Percentiles rank a stretch among this genome's conserved stretches.
Evolutionary conservation across 2,888 invertebrate species (phyloP).

Genomic region (Laothoe populi): DNA sequence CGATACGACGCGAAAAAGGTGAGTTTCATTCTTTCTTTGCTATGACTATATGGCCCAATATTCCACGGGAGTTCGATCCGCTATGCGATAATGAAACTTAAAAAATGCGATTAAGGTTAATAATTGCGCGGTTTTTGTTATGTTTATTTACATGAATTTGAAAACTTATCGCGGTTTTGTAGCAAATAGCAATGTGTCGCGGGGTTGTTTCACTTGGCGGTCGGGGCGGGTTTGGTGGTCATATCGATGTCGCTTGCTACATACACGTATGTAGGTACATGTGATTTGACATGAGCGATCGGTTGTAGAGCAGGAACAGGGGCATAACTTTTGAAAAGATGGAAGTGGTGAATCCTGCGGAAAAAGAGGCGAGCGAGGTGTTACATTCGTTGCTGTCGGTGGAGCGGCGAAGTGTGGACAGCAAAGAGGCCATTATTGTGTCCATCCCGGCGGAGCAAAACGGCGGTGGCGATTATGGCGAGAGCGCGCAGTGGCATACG

Average conservation of each 20-base stretch:
- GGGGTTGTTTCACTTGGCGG: conserved; percentile 57
- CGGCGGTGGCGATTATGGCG: conserved; percentile 77
- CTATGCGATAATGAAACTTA: conserved; percentile 86
- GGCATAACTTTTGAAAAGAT: conserved; percentile 83
- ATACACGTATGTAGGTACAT: conserved; percentile 81
- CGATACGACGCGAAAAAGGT: conserved; percentile 74
- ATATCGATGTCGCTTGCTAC: conserved; percentile 63
- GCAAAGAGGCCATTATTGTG: conserved; percentile 81
- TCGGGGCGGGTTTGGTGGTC: conserved; percentile 73
- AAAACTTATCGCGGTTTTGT: conserved; percentile 84
- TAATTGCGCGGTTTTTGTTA: conserved; percentile 86
- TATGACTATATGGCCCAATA: conserved; percentile 86
- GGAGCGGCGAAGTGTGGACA: conserved; percentile 86
- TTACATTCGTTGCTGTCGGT: conserved; percentile 87
- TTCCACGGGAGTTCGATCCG: conserved; percentile 86
- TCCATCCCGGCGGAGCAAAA: conserved; percentile 76
- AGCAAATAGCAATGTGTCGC: conserved; percentile 62
- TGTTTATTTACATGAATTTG: conserved; percentile 85
- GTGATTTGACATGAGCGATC: conserved; percentile 78
- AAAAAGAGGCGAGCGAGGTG: conserved; percentile 89
- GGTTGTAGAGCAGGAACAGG: conserved; percentile 69
- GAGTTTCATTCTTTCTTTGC: conserved; percentile 81
- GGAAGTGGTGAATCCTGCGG: conserved; percentile 87
- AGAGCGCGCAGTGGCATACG: conserved; percentile 87
- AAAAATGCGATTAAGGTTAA: conserved; percentile 86